phyloP scores from a whole-genome alignment of 2,888 invertebrate genomes.

The Napeogenes sylphis region DNA sequence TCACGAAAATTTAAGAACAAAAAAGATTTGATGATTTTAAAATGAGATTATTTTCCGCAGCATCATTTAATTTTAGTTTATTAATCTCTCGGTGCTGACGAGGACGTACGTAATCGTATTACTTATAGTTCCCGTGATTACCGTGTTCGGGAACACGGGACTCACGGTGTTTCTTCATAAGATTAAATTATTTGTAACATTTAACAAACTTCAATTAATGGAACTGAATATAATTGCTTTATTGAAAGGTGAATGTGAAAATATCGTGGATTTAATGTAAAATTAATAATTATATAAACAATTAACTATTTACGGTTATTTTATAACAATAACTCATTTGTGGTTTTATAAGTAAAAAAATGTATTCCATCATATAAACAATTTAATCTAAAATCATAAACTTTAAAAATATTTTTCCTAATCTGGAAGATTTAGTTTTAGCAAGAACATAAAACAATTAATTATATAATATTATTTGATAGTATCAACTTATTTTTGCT shows the following conservation, averaged over 20 bases:
- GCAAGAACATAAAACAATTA: no score
- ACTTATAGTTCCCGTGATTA: slow-evolving; percentile 33
- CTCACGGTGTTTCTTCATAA: slow-evolving; percentile 28
- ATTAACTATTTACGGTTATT: slow-evolving; percentile 7
- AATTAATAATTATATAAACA: neutral
- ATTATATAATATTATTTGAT: no score
- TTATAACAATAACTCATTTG: neutral
- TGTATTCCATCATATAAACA: slow-evolving; percentile 6
- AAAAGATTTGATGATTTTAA: neutral
- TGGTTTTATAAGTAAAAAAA: slow-evolving; percentile 1
- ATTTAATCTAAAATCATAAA: no score
- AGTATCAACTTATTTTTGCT: no score
- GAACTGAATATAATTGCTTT: slow-evolving; percentile 29
- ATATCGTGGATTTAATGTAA: neutral
- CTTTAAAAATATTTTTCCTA: no score
- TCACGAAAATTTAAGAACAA: no score
- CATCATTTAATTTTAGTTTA: slow-evolving; percentile 23
- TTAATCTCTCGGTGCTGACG: slow-evolving; percentile 33
- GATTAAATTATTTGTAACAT: slow-evolving; percentile 34
- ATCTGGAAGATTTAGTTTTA: no score
- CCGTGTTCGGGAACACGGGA: slow-evolving; percentile 17
- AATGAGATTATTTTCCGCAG: neutral
- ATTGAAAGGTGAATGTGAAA: slow-evolving; percentile 18
- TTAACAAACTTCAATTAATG: slow-evolving; percentile 27
- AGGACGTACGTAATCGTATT: slow-evolving; percentile 33